Base-by-base conservation (phyloP, 2,888 invertebrate species). In the Dimorphilus gyrociliatus region DNA sequence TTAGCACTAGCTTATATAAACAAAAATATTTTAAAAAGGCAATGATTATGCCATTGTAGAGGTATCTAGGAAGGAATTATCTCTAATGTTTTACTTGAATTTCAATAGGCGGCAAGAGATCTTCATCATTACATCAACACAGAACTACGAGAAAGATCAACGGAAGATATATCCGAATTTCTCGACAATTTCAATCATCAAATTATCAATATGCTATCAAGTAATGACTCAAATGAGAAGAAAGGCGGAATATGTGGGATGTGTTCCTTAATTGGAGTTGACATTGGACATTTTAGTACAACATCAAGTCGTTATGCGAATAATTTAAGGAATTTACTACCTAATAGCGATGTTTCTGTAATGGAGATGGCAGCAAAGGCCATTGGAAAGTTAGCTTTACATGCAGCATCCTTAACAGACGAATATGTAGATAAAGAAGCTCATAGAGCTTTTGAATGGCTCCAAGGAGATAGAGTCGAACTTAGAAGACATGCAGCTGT, bases 351-450 rank as follows among this genome's bases (percentile, higher is more conserved):
- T 68, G 78, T 80, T 0, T 76, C 78, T 12, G 84, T 92, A 0
- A 88, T 92, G 81, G 88, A 92, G 66, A 69, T 92, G 44, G 85
- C 90, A 3, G 88, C 92, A 2, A 81, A 84, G 55, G 90, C 92
- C 3, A 77, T 94, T 42, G 92, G 90, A 1, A 80, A 81, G 44
- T 66, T 97, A 31, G 90, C 90, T 2, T 71, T 85, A 15, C 55
- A 64, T 1, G 65, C 66, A 5, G 90, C 90, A 10, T 84, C 86
- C 0, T 85, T 84, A 59, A 80, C 90, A 18, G 82, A 86, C 0
- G 88, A 90, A 55, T 88, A 90, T 57, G 88, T 94, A n/a, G 90
- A 92, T 51, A 88, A 88, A 67, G 90, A 92, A 65, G 84, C 92
- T 2, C 86, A 86, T 59, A 71, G 82, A 51, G 85, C 92, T 10